Evolutionary conservation across 2,888 invertebrate species (phyloP).

Genomic region (Pristionchus arcanus): DNA sequence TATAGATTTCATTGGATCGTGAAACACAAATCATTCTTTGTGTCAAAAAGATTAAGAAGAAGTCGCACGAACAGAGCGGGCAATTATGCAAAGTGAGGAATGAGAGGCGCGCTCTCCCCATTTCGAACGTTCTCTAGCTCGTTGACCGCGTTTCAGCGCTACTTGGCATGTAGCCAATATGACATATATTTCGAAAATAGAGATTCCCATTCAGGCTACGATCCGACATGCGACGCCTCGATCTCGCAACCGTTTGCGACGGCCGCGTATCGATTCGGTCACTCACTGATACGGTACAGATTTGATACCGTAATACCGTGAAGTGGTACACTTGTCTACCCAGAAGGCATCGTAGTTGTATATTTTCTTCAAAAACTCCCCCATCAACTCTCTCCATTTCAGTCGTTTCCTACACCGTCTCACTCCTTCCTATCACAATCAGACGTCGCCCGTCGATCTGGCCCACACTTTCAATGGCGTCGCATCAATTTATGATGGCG

Average conservation of each 20-base stretch:
- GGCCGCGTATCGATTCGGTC: slow-evolving; percentile 92
- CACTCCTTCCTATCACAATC: slow-evolving; percentile 63
- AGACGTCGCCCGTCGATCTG: slow-evolving; percentile 80
- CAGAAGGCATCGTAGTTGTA: background rate
- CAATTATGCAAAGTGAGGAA: too few species aligned
- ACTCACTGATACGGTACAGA: slow-evolving; percentile 69
- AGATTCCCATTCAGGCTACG: slow-evolving; percentile 67
- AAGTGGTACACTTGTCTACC: too few species aligned
- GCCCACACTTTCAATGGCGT: slow-evolving; percentile 94
- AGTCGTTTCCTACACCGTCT: slow-evolving; percentile 66
- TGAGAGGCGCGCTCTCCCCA: too few species aligned
- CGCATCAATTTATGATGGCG: slow-evolving; percentile 85
- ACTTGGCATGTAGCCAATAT: too few species aligned
- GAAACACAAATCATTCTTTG: too few species aligned
- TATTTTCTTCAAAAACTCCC: background rate
- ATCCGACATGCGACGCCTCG: slow-evolving; percentile 90
- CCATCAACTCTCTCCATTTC: background rate
- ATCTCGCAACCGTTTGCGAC: slow-evolving; percentile 93
- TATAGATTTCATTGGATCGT: too few species aligned
- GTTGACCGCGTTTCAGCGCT: too few species aligned
- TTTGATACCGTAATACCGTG: background rate
- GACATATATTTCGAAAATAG: background rate
- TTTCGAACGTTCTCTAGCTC: too few species aligned
- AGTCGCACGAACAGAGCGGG: too few species aligned
- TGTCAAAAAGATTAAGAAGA: too few species aligned